phyloP scores from a whole-genome alignment of 1,140 invertebrate species.

The Eueides isabella region DNA sequence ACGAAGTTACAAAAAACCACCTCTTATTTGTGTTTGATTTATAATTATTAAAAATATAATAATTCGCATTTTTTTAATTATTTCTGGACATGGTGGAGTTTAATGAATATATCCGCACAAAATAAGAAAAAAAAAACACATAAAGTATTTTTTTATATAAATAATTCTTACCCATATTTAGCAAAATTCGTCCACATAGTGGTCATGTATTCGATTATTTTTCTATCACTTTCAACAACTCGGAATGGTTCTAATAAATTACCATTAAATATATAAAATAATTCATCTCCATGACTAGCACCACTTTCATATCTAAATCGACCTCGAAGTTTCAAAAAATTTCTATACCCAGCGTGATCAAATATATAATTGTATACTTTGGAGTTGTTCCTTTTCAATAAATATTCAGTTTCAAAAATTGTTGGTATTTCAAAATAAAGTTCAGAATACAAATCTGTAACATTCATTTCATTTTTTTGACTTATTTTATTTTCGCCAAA shows the following conservation, averaged over 20 bases:
- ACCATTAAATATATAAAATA: slow-evolving; percentile 69
- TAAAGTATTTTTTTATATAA: too few relatives aligned
- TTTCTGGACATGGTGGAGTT: too few relatives aligned
- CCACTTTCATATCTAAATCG: slow-evolving; percentile 52
- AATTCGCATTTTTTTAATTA: too few relatives aligned
- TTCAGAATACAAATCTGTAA: slow-evolving; percentile 62
- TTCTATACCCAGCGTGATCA: slow-evolving; percentile 62
- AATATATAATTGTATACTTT: slow-evolving; percentile 69
- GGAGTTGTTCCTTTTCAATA: slow-evolving; percentile 43
- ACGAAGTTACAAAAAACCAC: too few relatives aligned
- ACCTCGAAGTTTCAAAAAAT: slow-evolving; percentile 54
- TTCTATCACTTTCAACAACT: slow-evolving; percentile 50
- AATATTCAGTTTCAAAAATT: slow-evolving; percentile 58
- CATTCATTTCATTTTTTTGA: slow-evolving; percentile 49
- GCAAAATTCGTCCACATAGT: slow-evolving; percentile 74
- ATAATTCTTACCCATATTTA: slow-evolving; percentile 65
- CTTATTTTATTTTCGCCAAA: slow-evolving; percentile 60
- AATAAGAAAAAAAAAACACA: too few relatives aligned
- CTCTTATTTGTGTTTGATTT: too few relatives aligned
- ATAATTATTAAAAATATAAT: too few relatives aligned
- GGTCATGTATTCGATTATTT: slow-evolving; percentile 61
- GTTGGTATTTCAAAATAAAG: slow-evolving; percentile 67
- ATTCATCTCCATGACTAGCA: slow-evolving; percentile 69
- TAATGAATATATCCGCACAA: too few relatives aligned
- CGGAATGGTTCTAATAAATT: slow-evolving; percentile 44